Conservation (phyloP, 2,888 invertebrate genomes). For the Zygaena filipendulae region DNA sequence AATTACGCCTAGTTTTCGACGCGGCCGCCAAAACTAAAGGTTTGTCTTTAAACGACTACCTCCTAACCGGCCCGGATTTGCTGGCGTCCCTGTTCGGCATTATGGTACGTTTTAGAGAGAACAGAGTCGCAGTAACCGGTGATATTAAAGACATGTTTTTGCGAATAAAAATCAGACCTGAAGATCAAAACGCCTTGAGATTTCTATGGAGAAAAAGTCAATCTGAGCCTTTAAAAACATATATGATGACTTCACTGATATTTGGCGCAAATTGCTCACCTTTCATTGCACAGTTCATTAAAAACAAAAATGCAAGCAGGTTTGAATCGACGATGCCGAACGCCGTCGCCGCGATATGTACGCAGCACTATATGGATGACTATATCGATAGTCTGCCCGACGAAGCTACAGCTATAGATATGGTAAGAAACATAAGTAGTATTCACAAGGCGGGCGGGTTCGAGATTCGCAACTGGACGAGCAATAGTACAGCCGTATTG, state of each 20-base stretch:
- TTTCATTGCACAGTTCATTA: conserved; percentile 15
- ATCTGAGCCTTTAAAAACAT: too few species aligned
- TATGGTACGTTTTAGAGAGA: conserved; percentile 28
- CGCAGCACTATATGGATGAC: too few species aligned
- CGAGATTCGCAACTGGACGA: conserved; percentile 10
- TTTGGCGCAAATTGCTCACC: conserved; percentile 13
- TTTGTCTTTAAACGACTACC: conserved; percentile 17
- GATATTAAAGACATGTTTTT: conserved; percentile 17
- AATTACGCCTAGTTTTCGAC: conserved; percentile 17
- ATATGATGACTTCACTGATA: too few species aligned
- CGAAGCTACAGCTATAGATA: too few species aligned
- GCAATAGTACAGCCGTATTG: conserved; percentile 10
- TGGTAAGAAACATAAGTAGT: conserved; percentile 9
- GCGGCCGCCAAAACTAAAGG: conserved; percentile 13
- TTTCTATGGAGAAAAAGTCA: neutral
- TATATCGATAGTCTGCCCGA: conserved; percentile 3
- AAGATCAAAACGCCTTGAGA: conserved; percentile 12
- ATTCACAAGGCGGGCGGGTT: too few species aligned
- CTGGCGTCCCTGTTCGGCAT: conserved; percentile 24
- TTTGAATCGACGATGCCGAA: too few species aligned
- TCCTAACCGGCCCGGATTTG: conserved; percentile 16
- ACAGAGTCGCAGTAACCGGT: conserved; percentile 22
- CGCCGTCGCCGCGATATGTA: too few species aligned
- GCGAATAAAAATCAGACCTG: conserved; percentile 9
- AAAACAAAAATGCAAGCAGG: conserved; percentile 12